Conservation (phyloP, 2,113 vertebrate genomes). For the Harpagus bidentatus region DNA sequence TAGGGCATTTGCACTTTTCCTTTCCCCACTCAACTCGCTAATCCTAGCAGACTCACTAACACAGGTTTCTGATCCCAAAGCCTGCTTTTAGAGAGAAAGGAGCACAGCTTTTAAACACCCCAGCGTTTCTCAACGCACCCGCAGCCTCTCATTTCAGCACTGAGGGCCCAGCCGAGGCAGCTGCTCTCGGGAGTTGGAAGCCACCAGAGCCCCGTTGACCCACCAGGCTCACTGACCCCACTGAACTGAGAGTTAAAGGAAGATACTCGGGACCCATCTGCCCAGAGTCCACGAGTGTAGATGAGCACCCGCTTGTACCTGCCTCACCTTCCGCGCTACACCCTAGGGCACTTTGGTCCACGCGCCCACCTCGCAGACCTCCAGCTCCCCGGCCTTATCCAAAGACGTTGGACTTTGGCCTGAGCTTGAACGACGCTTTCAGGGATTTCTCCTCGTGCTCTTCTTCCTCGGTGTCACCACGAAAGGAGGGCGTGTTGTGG, state of each 20-base stretch:
- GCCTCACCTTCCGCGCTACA: not conserved
- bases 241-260: not conserved
- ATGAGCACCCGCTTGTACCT: not conserved
- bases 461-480: slow-evolving; percentile 63
- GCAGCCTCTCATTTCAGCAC: not conserved
- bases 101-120: not conserved
- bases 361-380: not conserved
- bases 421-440: slow-evolving; percentile 80
- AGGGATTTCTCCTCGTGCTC: slow-evolving; percentile 78
- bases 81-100: not conserved
- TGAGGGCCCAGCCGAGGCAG: accelerated
- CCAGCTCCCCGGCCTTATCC: slow-evolving; percentile 70
- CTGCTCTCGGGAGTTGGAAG: not conserved
- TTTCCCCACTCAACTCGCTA: not conserved
- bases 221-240: not conserved
- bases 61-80: not conserved
- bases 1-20: not conserved
- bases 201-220: not conserved
- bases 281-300: not conserved
- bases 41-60: not conserved
- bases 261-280: not conserved
- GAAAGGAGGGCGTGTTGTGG: slow-evolving; percentile 85
- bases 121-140: not conserved
- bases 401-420: slow-evolving; percentile 92
- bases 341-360: not conserved